Evolutionary conservation across 2,797 vertebrate genomes (phyloP).

Genomic region (Pangasius sanitwongsei): DNA sequence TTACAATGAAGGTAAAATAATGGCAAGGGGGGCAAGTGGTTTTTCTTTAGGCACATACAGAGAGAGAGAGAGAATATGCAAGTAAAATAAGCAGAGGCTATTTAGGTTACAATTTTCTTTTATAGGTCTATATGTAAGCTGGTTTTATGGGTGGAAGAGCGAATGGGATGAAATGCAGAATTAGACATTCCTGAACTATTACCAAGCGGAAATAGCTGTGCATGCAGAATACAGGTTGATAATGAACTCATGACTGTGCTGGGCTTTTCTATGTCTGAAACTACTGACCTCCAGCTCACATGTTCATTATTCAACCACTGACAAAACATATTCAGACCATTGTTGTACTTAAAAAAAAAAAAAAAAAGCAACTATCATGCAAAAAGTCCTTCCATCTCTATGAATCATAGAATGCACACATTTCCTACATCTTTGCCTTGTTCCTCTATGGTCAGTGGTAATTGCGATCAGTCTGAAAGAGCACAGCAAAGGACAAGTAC

Average conservation of each 20-base stretch:
- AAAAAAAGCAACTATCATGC: not conserved
- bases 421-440: not conserved
- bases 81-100: not conserved
- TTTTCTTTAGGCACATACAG: not conserved
- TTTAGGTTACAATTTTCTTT: not conserved
- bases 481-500: conserved; percentile 15
- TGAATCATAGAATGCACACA: not conserved
- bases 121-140: not conserved
- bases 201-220: not conserved
- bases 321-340: not conserved
- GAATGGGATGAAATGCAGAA: not conserved
- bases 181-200: not conserved
- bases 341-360: not conserved
- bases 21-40: not conserved
- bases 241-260: not conserved
- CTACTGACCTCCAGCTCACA: not conserved
- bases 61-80: not conserved
- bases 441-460: not conserved
- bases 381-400: not conserved
- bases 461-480: not conserved
- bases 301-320: not conserved
- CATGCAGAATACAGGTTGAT: not conserved
- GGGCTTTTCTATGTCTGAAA: not conserved
- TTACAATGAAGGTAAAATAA: not conserved
- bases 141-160: not conserved